phyloP scores from a whole-genome alignment of 1,140 invertebrate genomes.

The Euwallacea similis region DNA sequence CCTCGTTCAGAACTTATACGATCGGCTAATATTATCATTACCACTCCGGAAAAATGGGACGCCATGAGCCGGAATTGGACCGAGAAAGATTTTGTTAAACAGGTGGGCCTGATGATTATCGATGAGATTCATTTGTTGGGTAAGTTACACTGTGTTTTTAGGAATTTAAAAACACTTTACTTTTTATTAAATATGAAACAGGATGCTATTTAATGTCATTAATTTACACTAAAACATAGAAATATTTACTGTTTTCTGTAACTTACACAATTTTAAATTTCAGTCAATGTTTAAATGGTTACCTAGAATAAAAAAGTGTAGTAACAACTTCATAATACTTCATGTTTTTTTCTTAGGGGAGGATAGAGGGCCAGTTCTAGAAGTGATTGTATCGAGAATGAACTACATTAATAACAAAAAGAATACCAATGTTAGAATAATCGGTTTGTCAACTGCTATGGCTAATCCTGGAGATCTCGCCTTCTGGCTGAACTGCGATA shows the following conservation, averaged over 20 bases:
- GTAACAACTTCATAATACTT: neutral
- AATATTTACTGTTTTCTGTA: no score
- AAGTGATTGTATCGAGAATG: constrained; percentile 81
- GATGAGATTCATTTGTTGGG: constrained; percentile 96
- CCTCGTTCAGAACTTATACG: constrained; percentile 88
- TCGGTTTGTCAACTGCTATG: constrained; percentile 95
- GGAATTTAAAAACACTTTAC: no score
- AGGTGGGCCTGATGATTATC: constrained; percentile 93
- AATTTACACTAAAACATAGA: neutral
- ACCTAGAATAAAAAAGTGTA: neutral
- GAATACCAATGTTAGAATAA: constrained; percentile 70
- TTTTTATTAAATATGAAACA: neutral
- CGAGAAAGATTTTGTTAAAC: constrained; percentile 89
- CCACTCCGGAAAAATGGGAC: constrained; percentile 99
- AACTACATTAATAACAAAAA: constrained; percentile 52
- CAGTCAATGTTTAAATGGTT: neutral
- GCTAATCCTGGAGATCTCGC: constrained; percentile 97
- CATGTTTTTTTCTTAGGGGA: constrained; percentile 65
- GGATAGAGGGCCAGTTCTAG: constrained; percentile 81
- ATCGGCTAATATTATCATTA: constrained; percentile 90
- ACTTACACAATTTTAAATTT: neutral
- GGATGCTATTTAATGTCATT: neutral
- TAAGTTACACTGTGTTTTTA: constrained; percentile 11
- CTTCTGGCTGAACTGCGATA: constrained; percentile 78
- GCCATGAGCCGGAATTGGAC: constrained; percentile 98